Evolutionary conservation across 2,113 vertebrate species (phyloP), one percentile per base, ranked within the genome.

Genomic region (Typhlomys cinereus): DNA sequence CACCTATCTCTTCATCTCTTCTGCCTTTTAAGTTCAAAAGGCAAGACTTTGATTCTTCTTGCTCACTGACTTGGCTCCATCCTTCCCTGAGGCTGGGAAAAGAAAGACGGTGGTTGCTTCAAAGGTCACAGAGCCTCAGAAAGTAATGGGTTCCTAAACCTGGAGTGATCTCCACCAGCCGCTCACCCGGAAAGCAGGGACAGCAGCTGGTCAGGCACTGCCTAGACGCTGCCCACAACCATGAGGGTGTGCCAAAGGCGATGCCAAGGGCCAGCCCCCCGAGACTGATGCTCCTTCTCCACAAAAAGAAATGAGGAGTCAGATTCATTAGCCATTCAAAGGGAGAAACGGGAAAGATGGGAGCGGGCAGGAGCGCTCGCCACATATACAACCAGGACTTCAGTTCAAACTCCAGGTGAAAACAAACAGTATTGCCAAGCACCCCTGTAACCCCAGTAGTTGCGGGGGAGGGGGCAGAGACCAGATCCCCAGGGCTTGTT

Each of bases 11-110:
- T 85, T 87, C 21, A 69, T 79, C 74, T n/a, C 20, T n/a, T 69
- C 83, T 41, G 20, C n/a, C 64, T 79, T 89, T 84, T 41, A 41
- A 59, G 23, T 75, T 90, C 85, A 36, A 89, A 93, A 83, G 84
- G 50, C 54, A 88, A 74, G 89, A 78, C 69, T 81, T 50, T 64
- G 31, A 69, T 74, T 85, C 76, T 64, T 81, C 83, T n/a, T 81
- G 54, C 90, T 89, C 70, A 92, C 66, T 75, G 66, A 94, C 46
- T 39, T 73, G 48, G 71, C 31, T 78, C n/a, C 73, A n/a, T 78
- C 36, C n/a, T 89, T 88, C 66, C 80, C 80, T 57, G 36, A 75
- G 66, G 70, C 86, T 71, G 31, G 27, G 46, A 48, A 75, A 50
- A 73, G 39, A 59, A 76, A 73, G 44, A 36, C 14, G 41, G n/a